Percentiles rank a stretch among this genome's conserved stretches.
These are phyloP conservation scores for Cylindroiulus punctatus DNA, from an alignment of 2,888 invertebrate genomes.

Conservation along the genomic window DNA sequence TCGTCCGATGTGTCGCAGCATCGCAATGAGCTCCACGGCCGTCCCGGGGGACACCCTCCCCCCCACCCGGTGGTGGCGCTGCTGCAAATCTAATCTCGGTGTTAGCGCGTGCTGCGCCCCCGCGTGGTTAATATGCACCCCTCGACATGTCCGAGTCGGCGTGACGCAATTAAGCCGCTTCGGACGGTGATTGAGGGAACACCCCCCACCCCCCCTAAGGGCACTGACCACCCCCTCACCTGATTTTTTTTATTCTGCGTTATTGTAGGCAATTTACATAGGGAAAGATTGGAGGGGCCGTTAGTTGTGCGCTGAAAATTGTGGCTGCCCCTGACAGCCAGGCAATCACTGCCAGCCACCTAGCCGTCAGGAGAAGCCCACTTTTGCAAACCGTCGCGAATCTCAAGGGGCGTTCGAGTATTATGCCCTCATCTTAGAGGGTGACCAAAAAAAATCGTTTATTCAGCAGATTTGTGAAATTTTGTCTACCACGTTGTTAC, in stretches of 20 bases:
- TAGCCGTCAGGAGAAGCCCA: no score
- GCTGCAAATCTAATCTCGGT: slow-evolving; percentile 13
- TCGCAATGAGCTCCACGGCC: background rate
- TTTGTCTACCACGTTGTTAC: no score
- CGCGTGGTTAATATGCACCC: background rate
- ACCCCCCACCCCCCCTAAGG: background rate
- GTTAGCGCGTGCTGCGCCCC: background rate
- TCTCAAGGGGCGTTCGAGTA: no score
- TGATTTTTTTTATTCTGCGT: background rate
- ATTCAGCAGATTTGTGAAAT: no score
- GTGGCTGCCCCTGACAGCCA: no score
- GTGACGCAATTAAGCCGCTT: background rate
- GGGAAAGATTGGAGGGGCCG: no score
- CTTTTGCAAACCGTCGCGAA: no score
- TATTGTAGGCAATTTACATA: no score
- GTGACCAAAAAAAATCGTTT: no score
- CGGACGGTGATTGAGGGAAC: slow-evolving; percentile 6
- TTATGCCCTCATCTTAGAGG: no score
- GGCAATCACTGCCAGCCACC: no score
- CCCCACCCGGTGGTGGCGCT: background rate
- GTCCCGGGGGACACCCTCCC: background rate
- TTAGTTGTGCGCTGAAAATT: no score
- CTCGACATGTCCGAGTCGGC: background rate
- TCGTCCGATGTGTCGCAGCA: background rate
- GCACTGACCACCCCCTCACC: background rate